Conservation (phyloP, 2,113 vertebrate genomes). For the Chamaea fasciata region DNA sequence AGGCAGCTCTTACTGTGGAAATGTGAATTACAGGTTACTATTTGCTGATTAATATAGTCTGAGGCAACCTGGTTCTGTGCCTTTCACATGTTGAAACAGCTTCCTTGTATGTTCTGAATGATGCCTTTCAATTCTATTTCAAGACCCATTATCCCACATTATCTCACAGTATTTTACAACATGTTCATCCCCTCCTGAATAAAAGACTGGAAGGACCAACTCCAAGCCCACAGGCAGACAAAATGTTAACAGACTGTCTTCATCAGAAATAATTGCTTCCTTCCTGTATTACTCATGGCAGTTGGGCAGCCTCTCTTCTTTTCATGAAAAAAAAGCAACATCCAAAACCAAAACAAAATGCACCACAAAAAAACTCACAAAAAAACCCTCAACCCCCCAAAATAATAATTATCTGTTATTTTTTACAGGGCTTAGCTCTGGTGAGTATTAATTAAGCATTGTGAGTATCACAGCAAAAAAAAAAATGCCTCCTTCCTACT, state of each 20-base stretch:
- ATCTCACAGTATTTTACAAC: background rate
- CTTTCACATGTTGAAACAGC: background rate
- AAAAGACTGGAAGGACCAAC: background rate
- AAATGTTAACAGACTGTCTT: background rate
- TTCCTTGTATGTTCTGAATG: background rate
- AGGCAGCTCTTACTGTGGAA: background rate
- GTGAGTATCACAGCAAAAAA: background rate
- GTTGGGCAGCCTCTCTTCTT: background rate
- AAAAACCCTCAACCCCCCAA: accelerated
- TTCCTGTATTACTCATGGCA: background rate
- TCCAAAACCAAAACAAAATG: background rate
- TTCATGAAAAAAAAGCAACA: background rate
- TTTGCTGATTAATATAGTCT: background rate
- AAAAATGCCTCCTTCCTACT: slow-evolving; percentile 9
- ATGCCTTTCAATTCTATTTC: background rate
- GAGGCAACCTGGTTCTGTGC: background rate
- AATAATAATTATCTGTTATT: background rate
- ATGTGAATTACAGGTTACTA: background rate
- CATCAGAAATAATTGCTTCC: background rate
- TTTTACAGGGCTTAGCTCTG: background rate
- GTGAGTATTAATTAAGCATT: background rate
- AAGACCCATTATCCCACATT: background rate
- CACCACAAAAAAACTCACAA: background rate
- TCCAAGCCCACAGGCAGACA: background rate
- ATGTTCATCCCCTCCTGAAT: background rate